Percentiles rank a stretch among this genome's conserved stretches.
phyloP scores from a whole-genome alignment of 2,113 vertebrate genomes.

The Protomyctophum bolini region DNA sequence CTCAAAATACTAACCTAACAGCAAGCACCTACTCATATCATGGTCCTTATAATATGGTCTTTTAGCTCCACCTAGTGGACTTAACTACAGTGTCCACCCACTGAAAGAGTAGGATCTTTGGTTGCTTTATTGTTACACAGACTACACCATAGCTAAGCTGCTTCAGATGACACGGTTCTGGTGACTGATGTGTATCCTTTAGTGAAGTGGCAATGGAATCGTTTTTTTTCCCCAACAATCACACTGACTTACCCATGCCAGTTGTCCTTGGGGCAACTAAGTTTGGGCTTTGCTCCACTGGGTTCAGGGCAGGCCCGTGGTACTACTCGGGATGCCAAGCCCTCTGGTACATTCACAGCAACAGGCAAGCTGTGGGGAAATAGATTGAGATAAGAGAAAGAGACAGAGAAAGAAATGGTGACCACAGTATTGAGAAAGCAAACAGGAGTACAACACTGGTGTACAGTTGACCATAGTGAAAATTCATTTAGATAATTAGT shows the following conservation, averaged over 20 bases:
- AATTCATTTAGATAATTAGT: no score
- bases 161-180: no score
- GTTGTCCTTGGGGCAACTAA: constrained; percentile 86
- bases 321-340: constrained; percentile 73
- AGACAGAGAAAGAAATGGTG: no score
- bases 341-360: constrained; percentile 80
- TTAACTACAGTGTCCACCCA: no score
- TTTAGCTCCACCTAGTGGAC: no score
- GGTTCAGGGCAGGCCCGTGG: constrained; percentile 76
- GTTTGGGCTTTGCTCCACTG: constrained; percentile 85
- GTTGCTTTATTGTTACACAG: no score
- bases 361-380: constrained; percentile 75
- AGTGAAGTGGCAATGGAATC: neutral
- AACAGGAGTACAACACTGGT: neutral
- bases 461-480: no score
- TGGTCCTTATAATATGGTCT: no score
- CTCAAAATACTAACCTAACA: no score
- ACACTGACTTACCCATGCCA: constrained; percentile 89
- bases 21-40: no score
- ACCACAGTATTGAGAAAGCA: neutral
- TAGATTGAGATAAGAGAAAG: neutral
- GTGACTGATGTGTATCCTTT: neutral
- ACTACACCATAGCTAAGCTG: no score
- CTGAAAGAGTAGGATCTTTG: no score
- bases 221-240: neutral